phyloP scores from a whole-genome alignment of 2,797 vertebrate genomes.

The Nasua narica region DNA sequence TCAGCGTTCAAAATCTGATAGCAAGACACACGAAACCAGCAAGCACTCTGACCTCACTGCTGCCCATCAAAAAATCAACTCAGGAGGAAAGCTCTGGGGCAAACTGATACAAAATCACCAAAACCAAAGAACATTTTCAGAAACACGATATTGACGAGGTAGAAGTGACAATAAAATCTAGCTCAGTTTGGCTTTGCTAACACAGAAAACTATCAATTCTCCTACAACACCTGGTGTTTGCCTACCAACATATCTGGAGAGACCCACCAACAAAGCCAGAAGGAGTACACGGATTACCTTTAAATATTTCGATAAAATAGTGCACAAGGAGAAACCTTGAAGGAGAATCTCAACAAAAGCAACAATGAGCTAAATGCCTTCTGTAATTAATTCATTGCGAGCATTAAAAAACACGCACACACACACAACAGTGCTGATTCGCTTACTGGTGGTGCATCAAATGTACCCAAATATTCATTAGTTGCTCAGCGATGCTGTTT shows the following conservation, averaged over 20 bases:
- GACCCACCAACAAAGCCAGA: conserved; percentile 38
- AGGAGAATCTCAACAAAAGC: not conserved
- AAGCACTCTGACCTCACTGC: not conserved
- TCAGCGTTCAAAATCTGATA: not conserved
- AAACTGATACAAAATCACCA: not conserved
- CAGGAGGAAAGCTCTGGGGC: not conserved
- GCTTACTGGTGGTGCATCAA: not conserved
- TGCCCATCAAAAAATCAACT: not conserved
- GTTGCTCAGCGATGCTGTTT: not conserved
- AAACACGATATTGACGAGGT: not conserved
- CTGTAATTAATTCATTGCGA: not conserved
- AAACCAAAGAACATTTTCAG: not conserved
- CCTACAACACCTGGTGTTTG: conserved; percentile 44
- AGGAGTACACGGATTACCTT: not conserved
- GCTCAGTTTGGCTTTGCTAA: not conserved
- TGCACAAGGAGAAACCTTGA: not conserved
- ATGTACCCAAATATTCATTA: conserved; percentile 49
- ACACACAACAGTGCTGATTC: not conserved
- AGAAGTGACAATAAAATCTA: not conserved
- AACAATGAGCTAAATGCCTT: not conserved
- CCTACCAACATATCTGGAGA: not conserved
- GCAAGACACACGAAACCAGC: fast-evolving
- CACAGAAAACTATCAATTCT: not conserved
- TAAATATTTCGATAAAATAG: conserved; percentile 32
- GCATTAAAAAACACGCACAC: not conserved